A percentile compares a stretch with the other conserved stretches of the same genome.
Conservation (phyloP, 2,797 vertebrate genomes). For the Pampus argenteus region DNA sequence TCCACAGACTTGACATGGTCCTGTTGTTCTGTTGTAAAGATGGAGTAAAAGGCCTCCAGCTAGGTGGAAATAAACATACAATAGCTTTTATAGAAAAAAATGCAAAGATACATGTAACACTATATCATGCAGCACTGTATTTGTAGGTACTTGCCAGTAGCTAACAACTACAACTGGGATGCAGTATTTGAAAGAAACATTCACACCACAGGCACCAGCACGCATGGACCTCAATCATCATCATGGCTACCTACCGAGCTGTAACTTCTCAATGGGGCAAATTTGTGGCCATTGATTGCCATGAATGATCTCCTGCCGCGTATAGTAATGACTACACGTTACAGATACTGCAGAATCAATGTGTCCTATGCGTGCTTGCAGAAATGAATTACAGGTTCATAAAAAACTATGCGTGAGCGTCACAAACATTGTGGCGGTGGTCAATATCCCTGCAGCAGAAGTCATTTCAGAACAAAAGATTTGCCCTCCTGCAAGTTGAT, state of each 20-base stretch:
- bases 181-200: conserved; percentile 63
- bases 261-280: conserved; percentile 81
- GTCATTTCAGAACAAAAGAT: conserved; percentile 78
- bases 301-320: conserved; percentile 79
- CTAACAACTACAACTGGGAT: conserved; percentile 63
- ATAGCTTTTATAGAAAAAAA: conserved; percentile 37
- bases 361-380: conserved; percentile 75
- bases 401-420: conserved; percentile 74
- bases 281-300: conserved; percentile 82
- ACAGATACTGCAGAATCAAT: conserved; percentile 80
- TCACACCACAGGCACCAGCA: conserved; percentile 60
- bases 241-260: conserved; percentile 68
- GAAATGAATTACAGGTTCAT: conserved; percentile 82
- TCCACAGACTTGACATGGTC: conserved; percentile 99
- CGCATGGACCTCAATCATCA: conserved; percentile 68
- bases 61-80: conserved; percentile 71
- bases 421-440: conserved; percentile 71
- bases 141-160: conserved; percentile 55
- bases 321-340: conserved; percentile 82
- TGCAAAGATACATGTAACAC: no score
- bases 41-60: conserved; percentile 99
- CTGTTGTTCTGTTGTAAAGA: conserved; percentile 99
- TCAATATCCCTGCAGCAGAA: conserved; percentile 77
- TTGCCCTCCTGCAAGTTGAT: conserved; percentile 73
- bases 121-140: conserved; percentile 55